A percentile compares a stretch with the other conserved stretches of the same genome.
Evolutionary conservation across 2,113 vertebrate genomes (phyloP).

Genomic region (Nerophis ophidion): DNA sequence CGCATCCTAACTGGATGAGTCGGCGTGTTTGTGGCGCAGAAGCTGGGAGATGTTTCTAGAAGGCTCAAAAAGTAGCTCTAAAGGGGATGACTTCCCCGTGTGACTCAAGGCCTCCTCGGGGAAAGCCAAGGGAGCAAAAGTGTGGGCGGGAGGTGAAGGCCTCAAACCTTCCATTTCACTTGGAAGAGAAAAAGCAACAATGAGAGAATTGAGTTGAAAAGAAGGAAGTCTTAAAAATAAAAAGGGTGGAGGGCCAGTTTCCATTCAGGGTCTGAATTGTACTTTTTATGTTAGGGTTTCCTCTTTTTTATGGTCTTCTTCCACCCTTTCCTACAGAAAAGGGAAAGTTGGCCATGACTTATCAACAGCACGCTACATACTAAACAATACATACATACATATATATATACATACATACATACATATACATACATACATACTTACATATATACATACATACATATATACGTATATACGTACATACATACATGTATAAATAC

Average conservation of each 20-base stretch:
- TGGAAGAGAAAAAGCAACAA: not conserved
- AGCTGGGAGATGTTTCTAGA: too few species aligned
- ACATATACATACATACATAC: too few species aligned
- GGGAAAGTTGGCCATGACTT: slow-evolving; percentile 34
- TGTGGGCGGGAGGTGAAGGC: slow-evolving; percentile 20
- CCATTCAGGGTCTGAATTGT: slow-evolving; percentile 46
- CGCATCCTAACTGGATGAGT: too few species aligned
- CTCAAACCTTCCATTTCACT: not conserved
- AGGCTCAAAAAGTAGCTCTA: too few species aligned
- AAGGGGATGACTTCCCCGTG: slow-evolving; percentile 17
- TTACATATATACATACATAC: too few species aligned
- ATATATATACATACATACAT: too few species aligned
- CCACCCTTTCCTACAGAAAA: slow-evolving; percentile 48
- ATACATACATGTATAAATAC: too few species aligned
- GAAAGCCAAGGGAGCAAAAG: slow-evolving; percentile 9
- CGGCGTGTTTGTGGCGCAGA: too few species aligned
- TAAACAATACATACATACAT: too few species aligned
- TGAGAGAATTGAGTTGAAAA: not conserved
- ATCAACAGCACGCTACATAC: slow-evolving; percentile 22
- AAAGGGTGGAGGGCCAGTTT: slow-evolving; percentile 47
- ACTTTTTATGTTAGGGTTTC: slow-evolving; percentile 36
- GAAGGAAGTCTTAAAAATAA: not conserved
- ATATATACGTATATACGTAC: too few species aligned
- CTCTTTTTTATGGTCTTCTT: slow-evolving; percentile 23
- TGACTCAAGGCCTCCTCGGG: slow-evolving; percentile 65